Evolutionary conservation across 1,140 invertebrate species (phyloP), one percentile per base, ranked within the genome.

Genomic region (Hesperophylax magnus): DNA sequence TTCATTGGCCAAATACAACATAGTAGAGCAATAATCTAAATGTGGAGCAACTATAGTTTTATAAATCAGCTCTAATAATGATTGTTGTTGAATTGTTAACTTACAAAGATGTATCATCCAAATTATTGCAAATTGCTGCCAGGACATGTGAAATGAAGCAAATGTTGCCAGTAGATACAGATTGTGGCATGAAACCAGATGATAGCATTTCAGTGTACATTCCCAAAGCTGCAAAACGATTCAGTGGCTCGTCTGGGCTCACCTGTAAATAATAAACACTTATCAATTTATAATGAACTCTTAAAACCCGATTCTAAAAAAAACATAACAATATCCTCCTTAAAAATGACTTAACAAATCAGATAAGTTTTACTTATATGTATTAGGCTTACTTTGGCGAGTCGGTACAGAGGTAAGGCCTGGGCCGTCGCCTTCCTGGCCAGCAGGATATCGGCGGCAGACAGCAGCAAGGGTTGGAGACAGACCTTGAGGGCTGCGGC

Each of bases 361-460:
- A 34, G 34, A 34, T 7, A 8, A 34, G 5, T 34, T 34, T 34
- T 34, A 5, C 7, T 34, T 34, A 8, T 34, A 34, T 8, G 34
- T 34, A 34, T 34, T 34, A 9, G n/a, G 53, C 22, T 77, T 79
- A 84, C 82, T 63, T 84, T 84, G 17, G 82, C 75, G 8, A 84
- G 65, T 39, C 72, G 69, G 76, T 81, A 84, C 1, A 80, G 60
- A 5, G 71, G 34, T 11, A 84, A 52, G 31, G 82, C 82, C 53
- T 76, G 72, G 0, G 47, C 4, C 8, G 77, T 17, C 3, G 18
- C 9, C 18, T 67, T 58, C 65, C 65, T 47, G 56, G 82, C 67
- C 39, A 84, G 69, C 52, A 84, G 63, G 9, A 84, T 27, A 67
- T 84, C 82, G 20, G 80, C 82, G 22, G 82, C 82, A 31, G 52